Conservation (phyloP, 2,888 invertebrate species). For the Rhyacophila evoluta region DNA sequence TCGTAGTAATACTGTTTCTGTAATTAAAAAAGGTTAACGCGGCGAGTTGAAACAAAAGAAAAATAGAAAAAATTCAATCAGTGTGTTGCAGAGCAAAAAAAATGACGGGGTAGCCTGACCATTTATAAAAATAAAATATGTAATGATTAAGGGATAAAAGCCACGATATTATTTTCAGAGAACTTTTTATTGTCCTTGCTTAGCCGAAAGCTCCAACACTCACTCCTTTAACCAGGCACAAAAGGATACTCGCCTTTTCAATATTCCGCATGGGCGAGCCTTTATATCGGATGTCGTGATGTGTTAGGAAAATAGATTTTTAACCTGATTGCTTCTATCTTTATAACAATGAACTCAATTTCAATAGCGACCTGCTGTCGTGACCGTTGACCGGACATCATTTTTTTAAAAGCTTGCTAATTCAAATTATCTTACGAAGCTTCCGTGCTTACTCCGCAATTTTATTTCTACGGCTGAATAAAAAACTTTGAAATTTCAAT, state of each 20-base stretch:
- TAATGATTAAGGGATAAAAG: background rate
- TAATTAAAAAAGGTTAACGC: too few relatives aligned
- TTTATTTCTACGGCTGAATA: too few relatives aligned
- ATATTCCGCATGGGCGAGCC: background rate
- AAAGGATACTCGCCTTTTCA: background rate
- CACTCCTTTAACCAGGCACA: background rate
- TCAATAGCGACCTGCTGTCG: background rate
- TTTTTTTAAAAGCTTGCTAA: background rate
- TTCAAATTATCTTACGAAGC: background rate
- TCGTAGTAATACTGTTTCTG: too few relatives aligned
- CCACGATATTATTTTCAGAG: background rate
- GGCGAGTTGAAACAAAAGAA: too few relatives aligned
- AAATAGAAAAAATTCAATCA: too few relatives aligned
- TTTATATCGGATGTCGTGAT: conserved; percentile 8
- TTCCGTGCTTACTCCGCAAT: too few relatives aligned
- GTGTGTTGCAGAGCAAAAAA: too few relatives aligned
- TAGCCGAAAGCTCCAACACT: background rate
- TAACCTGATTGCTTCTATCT: conserved; percentile 23
- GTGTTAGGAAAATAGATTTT: conserved; percentile 22
- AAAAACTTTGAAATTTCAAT: too few relatives aligned
- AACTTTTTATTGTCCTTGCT: background rate
- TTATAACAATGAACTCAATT: background rate
- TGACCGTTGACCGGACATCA: background rate
- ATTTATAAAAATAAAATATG: background rate
- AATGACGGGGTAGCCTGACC: background rate